phyloP scores from a whole-genome alignment of 2,113 vertebrate species.

The Lichenostomus cassidix region DNA sequence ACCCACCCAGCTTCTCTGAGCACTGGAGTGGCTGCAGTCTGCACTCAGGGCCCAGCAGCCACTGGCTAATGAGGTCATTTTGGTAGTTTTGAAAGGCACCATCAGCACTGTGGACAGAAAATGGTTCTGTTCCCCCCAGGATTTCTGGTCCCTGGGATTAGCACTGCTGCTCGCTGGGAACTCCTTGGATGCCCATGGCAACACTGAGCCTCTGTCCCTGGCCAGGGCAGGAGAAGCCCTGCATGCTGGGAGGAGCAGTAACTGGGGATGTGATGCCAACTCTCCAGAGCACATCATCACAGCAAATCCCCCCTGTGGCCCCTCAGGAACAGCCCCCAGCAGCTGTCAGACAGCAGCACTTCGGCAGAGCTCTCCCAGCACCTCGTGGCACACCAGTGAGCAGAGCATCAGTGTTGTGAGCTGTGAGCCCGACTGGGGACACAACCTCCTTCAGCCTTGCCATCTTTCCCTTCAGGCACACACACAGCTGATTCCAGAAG shows the following conservation, averaged over 20 bases:
- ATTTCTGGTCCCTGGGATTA: background rate
- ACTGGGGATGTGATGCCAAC: background rate
- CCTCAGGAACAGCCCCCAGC: background rate
- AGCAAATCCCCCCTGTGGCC: background rate
- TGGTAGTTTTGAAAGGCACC: background rate
- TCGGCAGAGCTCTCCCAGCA: background rate
- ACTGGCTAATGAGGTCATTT: background rate
- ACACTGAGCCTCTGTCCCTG: background rate
- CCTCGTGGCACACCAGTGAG: fast-evolving
- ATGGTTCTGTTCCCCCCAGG: background rate
- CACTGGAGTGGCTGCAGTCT: background rate
- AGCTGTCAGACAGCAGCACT: background rate
- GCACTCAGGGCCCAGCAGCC: background rate
- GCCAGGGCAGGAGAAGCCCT: background rate
- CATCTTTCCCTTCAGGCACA: background rate
- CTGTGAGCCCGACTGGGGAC: fast-evolving
- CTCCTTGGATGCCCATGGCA: background rate
- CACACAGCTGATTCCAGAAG: background rate
- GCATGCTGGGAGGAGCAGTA: background rate
- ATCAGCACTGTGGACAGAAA: background rate
- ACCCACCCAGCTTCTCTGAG: background rate
- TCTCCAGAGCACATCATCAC: background rate
- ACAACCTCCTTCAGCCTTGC: background rate
- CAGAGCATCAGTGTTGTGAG: fast-evolving
- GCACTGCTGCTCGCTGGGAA: background rate